Conservation (phyloP, 1,140 invertebrate genomes). For the Macrotrachela quadricornifera region DNA sequence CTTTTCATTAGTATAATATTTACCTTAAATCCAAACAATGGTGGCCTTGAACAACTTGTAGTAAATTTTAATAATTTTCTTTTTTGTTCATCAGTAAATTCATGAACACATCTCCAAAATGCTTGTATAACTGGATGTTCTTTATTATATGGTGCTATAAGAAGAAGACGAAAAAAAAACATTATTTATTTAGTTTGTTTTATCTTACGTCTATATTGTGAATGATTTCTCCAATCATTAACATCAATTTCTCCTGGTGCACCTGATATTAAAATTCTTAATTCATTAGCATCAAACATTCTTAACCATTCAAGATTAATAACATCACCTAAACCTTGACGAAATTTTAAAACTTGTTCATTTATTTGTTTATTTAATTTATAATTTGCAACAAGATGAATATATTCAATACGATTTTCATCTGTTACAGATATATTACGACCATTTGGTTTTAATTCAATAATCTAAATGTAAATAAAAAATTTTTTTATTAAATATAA, state of each 20-base stretch:
- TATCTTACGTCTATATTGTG: constrained; percentile 46
- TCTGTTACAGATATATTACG: constrained; percentile 66
- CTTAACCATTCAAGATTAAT: constrained; percentile 69
- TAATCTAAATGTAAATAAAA: constrained; percentile 34
- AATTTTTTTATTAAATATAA: too few species aligned
- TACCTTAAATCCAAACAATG: constrained; percentile 58
- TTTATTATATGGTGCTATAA: constrained; percentile 12
- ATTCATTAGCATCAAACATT: constrained; percentile 79
- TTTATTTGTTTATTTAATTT: constrained; percentile 64
- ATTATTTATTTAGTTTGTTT: too few species aligned
- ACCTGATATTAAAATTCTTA: constrained; percentile 78
- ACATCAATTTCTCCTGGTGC: constrained; percentile 74
- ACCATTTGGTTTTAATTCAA: constrained; percentile 72
- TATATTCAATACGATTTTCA: constrained; percentile 80
- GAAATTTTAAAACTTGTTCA: constrained; percentile 13
- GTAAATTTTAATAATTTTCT: constrained; percentile 79
- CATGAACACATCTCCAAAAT: constrained; percentile 64
- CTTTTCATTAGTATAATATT: too few species aligned
- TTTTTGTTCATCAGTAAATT: constrained; percentile 59
- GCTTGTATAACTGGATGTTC: constrained; percentile 47
- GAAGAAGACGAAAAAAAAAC: constrained; percentile 3
- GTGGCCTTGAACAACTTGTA: constrained; percentile 84
- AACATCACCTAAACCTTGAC: constrained; percentile 56
- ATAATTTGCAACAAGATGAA: constrained; percentile 82
- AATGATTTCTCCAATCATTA: constrained; percentile 59